Evolutionary conservation across 2,797 vertebrate genomes (phyloP).

Genomic region (Halcyon leucocephala): DNA sequence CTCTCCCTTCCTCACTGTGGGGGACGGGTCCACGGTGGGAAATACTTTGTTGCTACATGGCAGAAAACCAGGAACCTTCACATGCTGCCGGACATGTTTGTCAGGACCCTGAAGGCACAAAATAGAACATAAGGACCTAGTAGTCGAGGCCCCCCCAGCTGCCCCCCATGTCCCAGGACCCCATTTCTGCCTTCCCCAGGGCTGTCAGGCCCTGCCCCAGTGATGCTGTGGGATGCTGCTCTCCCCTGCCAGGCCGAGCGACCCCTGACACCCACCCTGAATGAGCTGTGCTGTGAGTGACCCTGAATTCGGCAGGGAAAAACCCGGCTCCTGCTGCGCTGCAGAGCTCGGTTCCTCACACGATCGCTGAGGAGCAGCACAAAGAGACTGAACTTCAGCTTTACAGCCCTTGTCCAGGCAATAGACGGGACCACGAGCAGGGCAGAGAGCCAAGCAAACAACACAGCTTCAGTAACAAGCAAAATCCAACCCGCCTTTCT

Average conservation of each 20-base stretch:
- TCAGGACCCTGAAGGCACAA: neutral
- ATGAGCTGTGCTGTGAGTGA: neutral
- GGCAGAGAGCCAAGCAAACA: neutral
- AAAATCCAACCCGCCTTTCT: neutral
- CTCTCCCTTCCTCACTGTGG: neutral
- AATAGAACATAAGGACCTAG: fast-evolving
- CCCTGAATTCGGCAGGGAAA: neutral
- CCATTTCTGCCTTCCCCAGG: neutral
- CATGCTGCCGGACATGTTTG: fast-evolving
- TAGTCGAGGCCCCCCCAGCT: neutral
- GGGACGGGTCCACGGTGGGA: neutral
- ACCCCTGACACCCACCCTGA: neutral
- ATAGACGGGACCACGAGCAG: neutral
- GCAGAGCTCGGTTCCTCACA: neutral
- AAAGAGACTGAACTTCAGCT: neutral
- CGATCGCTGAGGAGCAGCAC: neutral
- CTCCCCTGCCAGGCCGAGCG: fast-evolving
- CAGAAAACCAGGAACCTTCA: neutral
- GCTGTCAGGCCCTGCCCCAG: fast-evolving
- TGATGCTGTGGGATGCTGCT: fast-evolving
- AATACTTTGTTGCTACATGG: fast-evolving
- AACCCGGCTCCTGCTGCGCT: neutral
- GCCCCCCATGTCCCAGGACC: neutral
- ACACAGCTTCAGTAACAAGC: neutral
- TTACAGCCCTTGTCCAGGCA: neutral